These are phyloP conservation scores for Threskiornis aethiopicus DNA, from an alignment of 2,797 vertebrate genomes.

Conservation along the genomic window DNA sequence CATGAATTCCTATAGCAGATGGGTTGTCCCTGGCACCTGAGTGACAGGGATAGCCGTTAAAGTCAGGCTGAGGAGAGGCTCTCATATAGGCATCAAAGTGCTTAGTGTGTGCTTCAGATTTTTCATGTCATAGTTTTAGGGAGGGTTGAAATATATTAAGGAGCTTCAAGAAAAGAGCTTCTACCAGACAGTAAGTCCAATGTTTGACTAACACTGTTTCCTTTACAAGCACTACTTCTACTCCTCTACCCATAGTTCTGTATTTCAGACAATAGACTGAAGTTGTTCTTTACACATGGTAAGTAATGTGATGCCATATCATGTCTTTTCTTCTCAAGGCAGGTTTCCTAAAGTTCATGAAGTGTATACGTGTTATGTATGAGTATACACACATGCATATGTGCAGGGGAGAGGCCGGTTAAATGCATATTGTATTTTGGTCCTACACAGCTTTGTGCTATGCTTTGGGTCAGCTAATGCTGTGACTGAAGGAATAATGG, in stretches of 20 bases:
- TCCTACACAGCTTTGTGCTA: not conserved
- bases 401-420: not conserved
- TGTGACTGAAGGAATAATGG: not conserved
- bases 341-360: not conserved
- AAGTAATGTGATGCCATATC: not conserved
- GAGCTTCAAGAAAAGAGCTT: not conserved
- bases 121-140: not conserved
- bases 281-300: not conserved
- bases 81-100: rapidly evolving
- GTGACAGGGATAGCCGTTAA: rapidly evolving
- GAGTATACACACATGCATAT: rapidly evolving
- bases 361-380: not conserved
- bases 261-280: not conserved
- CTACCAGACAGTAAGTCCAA: not conserved
- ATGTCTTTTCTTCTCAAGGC: not conserved
- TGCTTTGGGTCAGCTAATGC: not conserved
- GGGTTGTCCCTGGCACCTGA: not conserved
- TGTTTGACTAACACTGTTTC: not conserved
- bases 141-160: not conserved
- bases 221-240: not conserved
- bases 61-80: not conserved
- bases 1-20: rapidly evolving
- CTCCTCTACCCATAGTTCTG: not conserved
- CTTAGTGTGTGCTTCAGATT: not conserved
- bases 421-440: not conserved